A percentile compares a stretch with the other conserved stretches of the same genome.
These are phyloP conservation scores for Melanerpes aurifrons DNA, from an alignment of 2,113 vertebrate species.

Conservation along the genomic window DNA sequence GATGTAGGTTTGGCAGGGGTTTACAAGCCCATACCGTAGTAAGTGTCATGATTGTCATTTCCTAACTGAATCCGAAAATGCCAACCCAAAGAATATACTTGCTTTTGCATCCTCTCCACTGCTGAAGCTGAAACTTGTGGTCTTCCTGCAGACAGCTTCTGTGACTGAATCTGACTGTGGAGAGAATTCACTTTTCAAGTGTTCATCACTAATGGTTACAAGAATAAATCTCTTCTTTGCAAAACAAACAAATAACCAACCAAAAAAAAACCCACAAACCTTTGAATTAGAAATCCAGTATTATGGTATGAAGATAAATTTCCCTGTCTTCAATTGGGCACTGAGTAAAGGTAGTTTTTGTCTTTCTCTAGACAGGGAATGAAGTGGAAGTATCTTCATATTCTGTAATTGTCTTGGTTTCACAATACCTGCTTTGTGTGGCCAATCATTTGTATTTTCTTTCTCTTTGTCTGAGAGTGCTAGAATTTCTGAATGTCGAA, in stretches of 20 bases:
- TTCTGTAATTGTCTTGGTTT: slow-evolving; percentile 37
- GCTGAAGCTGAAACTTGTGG: not conserved
- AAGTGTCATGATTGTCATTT: not conserved
- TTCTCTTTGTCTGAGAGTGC: not conserved
- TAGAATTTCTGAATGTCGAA: not conserved
- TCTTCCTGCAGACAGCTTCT: not conserved
- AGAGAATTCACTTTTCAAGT: not conserved
- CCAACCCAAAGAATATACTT: not conserved
- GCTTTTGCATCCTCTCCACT: not conserved
- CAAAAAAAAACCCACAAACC: no score
- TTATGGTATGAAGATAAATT: not conserved
- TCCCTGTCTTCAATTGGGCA: not conserved
- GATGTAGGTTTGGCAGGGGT: not conserved
- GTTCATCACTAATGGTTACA: not conserved
- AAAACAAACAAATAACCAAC: not conserved
- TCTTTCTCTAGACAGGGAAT: not conserved
- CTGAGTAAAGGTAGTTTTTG: not conserved
- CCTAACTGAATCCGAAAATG: not conserved
- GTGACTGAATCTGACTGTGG: not conserved
- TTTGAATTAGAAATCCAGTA: not conserved
- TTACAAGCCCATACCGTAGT: not conserved
- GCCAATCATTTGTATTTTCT: slow-evolving; percentile 4
- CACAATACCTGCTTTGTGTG: slow-evolving; percentile 34
- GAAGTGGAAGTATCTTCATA: slow-evolving; percentile 13
- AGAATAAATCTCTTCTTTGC: not conserved